Evolutionary conservation across 2,888 invertebrate genomes (phyloP), one percentile per base, ranked within the genome.

Genomic region (Venusia cambrica): DNA sequence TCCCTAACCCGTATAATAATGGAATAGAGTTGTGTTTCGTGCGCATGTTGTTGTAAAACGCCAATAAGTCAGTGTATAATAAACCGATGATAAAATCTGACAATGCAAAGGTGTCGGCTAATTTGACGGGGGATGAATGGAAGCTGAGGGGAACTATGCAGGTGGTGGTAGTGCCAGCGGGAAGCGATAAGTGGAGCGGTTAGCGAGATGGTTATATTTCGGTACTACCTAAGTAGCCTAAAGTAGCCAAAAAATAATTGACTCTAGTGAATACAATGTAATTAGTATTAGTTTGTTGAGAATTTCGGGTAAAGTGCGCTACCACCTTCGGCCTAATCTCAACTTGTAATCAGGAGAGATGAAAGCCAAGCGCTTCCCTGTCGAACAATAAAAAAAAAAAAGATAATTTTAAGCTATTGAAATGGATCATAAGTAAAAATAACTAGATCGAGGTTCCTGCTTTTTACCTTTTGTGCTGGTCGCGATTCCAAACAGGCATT

Each of bases 21-120:
- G 4, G 0, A 0, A 7, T 51, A 66, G 24, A 35, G 59, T 53
- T 38, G 18, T 36, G 36, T 50, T 47, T 61, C 2, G 37, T n/a
- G 5, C n/a, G n/a, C n/a, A n/a, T 51, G 46, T 2, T 10, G 31
- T 24, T 35, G 26, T 38, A 12, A 48, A 50, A 47, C 42, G 49
- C 54, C 47, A 52, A 43, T 47, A 47, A 36, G 44, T 47, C 46
- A 45, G 55, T 59, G 51, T 55, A 65, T 62, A 68, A 67, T 71
- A 62, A 61, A 61, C 56, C 61, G 63, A 67, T 68, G 65, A 66
- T 73, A 72, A 68, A 66, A 70, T 59, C 55, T 60, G 62, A 73
- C 74, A 73, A 72, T 67, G 76, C 65, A 75, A 75, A 76, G 76
- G 76, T 76, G 77, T 67, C 62, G 70, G 57, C 63, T 72, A 76